Base-by-base conservation (phyloP, 2,797 vertebrate species). In the Hyperoplus immaculatus region DNA sequence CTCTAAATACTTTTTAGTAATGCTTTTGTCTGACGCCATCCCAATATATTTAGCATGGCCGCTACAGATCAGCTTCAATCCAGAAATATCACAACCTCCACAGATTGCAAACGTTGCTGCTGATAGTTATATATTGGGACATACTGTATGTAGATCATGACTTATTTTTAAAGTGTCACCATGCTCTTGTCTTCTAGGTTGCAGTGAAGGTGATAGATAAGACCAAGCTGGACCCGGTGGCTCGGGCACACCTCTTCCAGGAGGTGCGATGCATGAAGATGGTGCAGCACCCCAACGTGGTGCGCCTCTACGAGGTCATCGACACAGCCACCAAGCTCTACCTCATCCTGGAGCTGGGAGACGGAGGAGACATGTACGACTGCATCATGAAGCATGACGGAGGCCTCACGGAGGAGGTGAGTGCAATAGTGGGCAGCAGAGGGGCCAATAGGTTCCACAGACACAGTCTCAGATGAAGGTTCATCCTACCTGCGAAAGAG, bases 351-450 rank as follows among this genome's bases (percentile, higher is more conserved):
- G 98, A 99, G 93, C 96, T 99, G 71, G 98, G 97, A n/a, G 98
- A 99, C 50, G 98, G 98, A 1, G 98, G 98, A 53, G 98, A 99
- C 89, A 98, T 99, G 98, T 99, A 98, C 72, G 98, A 99, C 91
- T 99, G 99, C 93, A 99, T 99, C 94, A 99, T 99, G 98, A 99
- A 98, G 84, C 97, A 99, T 0, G 98, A 99, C 75, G 97, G 98
- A 75, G 98, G 98, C 67, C 97, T 99, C 62, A 96, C 93, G 0
- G 98, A 99, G 77, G 97, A 99, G 85, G 93, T 98, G 89, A 86
- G 90, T 1, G 41, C 36, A 57, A 8, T 0, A 12, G 38, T 2
- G 14, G 41, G 8, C 14, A 39, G 8, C 15, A 47, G 12, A 38
- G 29, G 0, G 29, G 15, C 1, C 13, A 4, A 46, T 4, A 36